Percentiles rank a stretch among this genome's conserved stretches.
These are phyloP conservation scores for Gymnothorax javanicus DNA, from an alignment of 2,797 vertebrate species.

Conservation along the genomic window DNA sequence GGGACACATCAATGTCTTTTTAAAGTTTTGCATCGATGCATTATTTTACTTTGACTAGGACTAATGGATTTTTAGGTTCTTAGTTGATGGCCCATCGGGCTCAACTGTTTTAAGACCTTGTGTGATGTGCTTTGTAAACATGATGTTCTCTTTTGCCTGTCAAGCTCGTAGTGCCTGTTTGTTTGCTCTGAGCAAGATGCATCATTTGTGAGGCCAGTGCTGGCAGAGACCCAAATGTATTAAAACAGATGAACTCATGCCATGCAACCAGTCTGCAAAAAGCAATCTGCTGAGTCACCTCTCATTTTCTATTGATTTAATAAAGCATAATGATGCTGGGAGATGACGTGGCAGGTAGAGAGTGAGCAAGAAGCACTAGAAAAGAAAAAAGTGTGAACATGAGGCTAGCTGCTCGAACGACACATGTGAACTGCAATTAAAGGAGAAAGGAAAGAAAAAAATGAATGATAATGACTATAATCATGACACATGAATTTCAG, in stretches of 20 bases:
- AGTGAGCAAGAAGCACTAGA: not conserved
- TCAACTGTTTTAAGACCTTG: not conserved
- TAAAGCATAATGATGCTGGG: not conserved
- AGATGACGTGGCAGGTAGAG: not conserved
- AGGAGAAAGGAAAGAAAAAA: no score
- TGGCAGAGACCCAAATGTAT: slow-evolving; percentile 70
- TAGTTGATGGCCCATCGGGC: not conserved
- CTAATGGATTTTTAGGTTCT: not conserved
- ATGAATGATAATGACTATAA: not conserved
- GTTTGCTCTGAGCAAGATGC: slow-evolving; percentile 64
- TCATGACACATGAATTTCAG: not conserved
- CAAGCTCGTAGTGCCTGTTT: slow-evolving; percentile 50
- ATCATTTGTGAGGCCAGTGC: slow-evolving; percentile 66
- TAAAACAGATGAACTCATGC: slow-evolving; percentile 60
- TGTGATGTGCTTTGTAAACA: slow-evolving; percentile 42
- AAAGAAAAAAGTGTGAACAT: not conserved
- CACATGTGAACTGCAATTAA: not conserved
- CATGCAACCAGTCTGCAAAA: not conserved
- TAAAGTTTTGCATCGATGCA: not conserved
- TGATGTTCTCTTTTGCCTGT: slow-evolving; percentile 49
- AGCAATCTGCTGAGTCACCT: not conserved
- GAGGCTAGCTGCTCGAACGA: not conserved
- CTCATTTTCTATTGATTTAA: not conserved
- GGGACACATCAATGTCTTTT: slow-evolving; percentile 10
- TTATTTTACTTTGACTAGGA: not conserved